Percentiles rank a stretch among this genome's conserved stretches.
phyloP scores from a whole-genome alignment of 2,797 vertebrate genomes.

The Semaprochilodus insignis region DNA sequence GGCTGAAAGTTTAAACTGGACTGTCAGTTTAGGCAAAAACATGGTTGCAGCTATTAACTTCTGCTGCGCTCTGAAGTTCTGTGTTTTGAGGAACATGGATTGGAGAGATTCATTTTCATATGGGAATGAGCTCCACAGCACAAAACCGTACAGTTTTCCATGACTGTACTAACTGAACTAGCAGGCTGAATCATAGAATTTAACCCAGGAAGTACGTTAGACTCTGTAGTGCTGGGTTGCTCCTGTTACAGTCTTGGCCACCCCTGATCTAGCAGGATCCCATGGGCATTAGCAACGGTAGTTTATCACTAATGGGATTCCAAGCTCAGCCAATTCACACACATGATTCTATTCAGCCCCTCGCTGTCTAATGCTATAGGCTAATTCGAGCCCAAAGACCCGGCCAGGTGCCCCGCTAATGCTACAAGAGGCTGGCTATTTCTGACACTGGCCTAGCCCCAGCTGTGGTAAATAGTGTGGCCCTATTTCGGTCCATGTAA shows the following conservation, averaged over 20 bases:
- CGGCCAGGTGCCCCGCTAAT: slow-evolving; percentile 3
- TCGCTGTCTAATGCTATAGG: not conserved
- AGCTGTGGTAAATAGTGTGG: not conserved
- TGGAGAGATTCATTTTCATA: too few species aligned
- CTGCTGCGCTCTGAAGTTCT: too few species aligned
- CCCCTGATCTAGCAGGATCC: slow-evolving; percentile 47
- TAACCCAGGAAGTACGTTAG: slow-evolving; percentile 1
- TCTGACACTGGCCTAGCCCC: slow-evolving; percentile 18
- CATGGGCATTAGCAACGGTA: slow-evolving; percentile 64
- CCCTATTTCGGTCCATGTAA: not conserved
- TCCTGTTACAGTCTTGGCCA: not conserved
- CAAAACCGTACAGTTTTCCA: too few species aligned
- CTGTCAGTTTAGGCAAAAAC: not conserved
- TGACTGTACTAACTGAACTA: not conserved
- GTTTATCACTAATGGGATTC: slow-evolving; percentile 64
- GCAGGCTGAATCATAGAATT: not conserved
- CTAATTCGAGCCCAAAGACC: slow-evolving; percentile 17
- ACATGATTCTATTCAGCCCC: slow-evolving; percentile 32
- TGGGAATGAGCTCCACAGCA: too few species aligned
- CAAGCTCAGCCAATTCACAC: slow-evolving; percentile 64
- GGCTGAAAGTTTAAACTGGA: not conserved
- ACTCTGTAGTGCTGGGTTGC: not conserved
- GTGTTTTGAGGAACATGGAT: not conserved
- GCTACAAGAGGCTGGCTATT: slow-evolving; percentile 5
- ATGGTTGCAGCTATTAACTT: not conserved